phyloP scores from a whole-genome alignment of 2,797 vertebrate genomes.

The Squalus acanthias region DNA sequence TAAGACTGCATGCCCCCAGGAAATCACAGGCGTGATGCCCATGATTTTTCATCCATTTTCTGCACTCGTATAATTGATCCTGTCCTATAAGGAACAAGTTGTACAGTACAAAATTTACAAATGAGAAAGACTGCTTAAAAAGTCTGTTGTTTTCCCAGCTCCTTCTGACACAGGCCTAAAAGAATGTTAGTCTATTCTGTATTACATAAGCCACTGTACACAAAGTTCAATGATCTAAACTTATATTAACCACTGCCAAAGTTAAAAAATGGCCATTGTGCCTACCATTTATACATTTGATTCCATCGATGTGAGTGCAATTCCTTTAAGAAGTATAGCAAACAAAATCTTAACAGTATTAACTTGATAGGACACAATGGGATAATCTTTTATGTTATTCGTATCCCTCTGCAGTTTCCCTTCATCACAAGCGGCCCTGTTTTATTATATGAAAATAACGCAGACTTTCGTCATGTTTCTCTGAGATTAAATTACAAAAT shows the following conservation, averaged over 20 bases:
- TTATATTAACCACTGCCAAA: not conserved
- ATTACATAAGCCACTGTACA: not conserved
- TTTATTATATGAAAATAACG: too few relatives aligned
- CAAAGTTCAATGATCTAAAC: not conserved
- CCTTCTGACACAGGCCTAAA: not conserved
- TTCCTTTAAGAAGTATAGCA: too few relatives aligned
- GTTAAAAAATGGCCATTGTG: too few relatives aligned
- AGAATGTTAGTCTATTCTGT: not conserved
- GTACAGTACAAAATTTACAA: not conserved
- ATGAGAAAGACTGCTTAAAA: not conserved
- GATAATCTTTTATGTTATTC: too few relatives aligned
- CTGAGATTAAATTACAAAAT: too few relatives aligned
- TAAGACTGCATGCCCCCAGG: not conserved
- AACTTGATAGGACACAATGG: too few relatives aligned
- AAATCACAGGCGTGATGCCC: not conserved
- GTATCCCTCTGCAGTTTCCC: too few relatives aligned
- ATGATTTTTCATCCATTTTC: not conserved
- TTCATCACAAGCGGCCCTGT: too few relatives aligned
- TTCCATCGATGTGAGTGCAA: too few relatives aligned
- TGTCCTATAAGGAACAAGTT: not conserved
- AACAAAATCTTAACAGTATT: too few relatives aligned
- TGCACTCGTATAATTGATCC: not conserved
- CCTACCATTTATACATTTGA: too few relatives aligned
- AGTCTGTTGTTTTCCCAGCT: not conserved
- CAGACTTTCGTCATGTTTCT: too few relatives aligned